Conservation (phyloP, 2,113 vertebrate genomes). For the Varanus komodoensis region DNA sequence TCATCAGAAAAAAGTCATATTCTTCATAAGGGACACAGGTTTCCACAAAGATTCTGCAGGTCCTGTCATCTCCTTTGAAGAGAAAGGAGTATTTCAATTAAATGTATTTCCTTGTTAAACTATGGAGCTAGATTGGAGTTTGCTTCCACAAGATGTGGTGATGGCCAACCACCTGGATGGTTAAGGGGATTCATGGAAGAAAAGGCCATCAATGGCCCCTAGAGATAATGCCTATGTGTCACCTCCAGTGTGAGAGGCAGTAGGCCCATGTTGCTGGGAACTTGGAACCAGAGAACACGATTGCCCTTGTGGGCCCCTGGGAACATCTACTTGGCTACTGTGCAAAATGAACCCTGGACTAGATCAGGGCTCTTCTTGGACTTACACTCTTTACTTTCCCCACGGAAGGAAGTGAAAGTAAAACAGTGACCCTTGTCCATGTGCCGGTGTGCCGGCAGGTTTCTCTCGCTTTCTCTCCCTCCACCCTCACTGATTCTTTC, state of each 20-base stretch:
- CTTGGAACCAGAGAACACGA: too few species aligned
- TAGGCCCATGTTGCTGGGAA: background rate
- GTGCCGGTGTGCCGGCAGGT: background rate
- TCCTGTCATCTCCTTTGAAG: background rate
- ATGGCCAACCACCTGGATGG: too few species aligned
- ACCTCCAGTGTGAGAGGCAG: background rate
- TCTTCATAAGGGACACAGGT: background rate
- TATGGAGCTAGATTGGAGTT: too few species aligned
- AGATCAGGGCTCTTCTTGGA: background rate
- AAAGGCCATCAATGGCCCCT: too few species aligned
- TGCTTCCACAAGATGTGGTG: too few species aligned
- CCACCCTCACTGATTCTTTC: rapidly evolving
- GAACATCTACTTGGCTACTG: background rate
- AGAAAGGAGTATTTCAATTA: background rate
- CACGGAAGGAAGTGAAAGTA: background rate
- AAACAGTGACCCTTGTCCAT: background rate
- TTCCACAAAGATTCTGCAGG: too few species aligned
- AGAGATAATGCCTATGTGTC: too few species aligned
- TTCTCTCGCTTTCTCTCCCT: rapidly evolving
- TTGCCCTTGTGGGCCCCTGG: background rate
- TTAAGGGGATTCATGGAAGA: too few species aligned
- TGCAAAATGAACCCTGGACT: background rate
- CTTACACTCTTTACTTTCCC: background rate
- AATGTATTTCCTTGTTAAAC: background rate
- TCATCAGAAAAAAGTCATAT: too few species aligned